Evolutionary conservation across 2,113 vertebrate genomes (phyloP).

Genomic region (Paracanthobrama guichenoti): DNA sequence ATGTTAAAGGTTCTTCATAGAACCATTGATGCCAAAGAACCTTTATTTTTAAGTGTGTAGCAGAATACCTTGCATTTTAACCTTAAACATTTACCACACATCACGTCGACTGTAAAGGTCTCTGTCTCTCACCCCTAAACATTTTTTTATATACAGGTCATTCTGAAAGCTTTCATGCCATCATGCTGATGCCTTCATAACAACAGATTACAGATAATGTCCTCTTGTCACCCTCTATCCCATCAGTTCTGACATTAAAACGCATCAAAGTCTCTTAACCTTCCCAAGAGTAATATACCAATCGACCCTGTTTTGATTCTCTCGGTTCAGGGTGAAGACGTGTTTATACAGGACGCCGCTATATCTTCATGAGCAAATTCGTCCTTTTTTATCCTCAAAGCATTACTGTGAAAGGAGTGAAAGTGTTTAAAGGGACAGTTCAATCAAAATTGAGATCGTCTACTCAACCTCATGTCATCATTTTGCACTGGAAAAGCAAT

Average conservation of each 20-base stretch:
- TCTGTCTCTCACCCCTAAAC: background rate
- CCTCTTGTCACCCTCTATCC: slow-evolving; percentile 43
- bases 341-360: background rate
- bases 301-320: slow-evolving; percentile 24
- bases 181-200: slow-evolving; percentile 51
- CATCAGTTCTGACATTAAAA: slow-evolving; percentile 43
- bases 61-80: background rate
- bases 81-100: background rate
- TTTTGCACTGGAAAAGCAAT: background rate
- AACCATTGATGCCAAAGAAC: too few relatives aligned
- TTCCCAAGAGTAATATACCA: slow-evolving; percentile 35
- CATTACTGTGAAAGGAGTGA: background rate
- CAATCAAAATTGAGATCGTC: background rate
- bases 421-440: background rate
- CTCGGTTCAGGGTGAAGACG: background rate
- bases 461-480: background rate
- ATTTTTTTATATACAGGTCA: slow-evolving; percentile 19
- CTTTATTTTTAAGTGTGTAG: background rate
- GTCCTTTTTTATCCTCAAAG: slow-evolving; percentile 12
- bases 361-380: slow-evolving; percentile 30
- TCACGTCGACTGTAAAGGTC: slow-evolving; percentile 9
- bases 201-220: slow-evolving; percentile 55
- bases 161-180: slow-evolving; percentile 32
- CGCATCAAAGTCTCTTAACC: slow-evolving; percentile 33
- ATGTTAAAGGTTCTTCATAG: too few relatives aligned